Conservation (phyloP, 2,113 vertebrate genomes). For the Anas platyrhynchos region DNA sequence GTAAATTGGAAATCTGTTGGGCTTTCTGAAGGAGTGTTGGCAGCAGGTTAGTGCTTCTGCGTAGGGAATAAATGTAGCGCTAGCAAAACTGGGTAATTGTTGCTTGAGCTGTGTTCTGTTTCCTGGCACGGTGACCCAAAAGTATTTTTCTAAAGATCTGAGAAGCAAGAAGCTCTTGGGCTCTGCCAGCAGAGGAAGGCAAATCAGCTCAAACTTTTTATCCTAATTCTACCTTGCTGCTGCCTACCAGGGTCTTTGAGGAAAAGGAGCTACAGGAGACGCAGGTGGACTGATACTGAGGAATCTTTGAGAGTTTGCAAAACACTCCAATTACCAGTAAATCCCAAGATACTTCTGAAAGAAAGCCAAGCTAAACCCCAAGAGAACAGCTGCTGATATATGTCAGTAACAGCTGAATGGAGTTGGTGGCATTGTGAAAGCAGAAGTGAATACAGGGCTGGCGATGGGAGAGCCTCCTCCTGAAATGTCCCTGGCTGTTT, state of each 20-base stretch:
- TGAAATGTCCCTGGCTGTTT: background rate
- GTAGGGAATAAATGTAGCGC: background rate
- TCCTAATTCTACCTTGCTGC: constrained; percentile 8
- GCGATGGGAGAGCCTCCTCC: background rate
- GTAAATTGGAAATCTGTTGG: background rate
- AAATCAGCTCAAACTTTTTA: constrained; percentile 7
- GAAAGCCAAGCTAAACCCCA: constrained; percentile 10
- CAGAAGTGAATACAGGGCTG: background rate
- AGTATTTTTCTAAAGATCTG: constrained; percentile 20
- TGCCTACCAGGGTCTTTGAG: constrained; percentile 5
- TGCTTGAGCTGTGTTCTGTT: background rate
- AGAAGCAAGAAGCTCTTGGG: background rate
- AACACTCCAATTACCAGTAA: constrained; percentile 66
- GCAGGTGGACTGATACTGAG: constrained; percentile 42
- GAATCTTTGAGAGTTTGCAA: constrained; percentile 60
- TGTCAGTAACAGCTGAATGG: constrained; percentile 40
- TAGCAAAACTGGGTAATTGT: background rate
- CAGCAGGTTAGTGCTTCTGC: background rate
- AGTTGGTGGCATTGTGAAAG: constrained; percentile 19
- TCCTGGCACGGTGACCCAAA: background rate
- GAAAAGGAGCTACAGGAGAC: constrained; percentile 5
- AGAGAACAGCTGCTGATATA: constrained; percentile 25
- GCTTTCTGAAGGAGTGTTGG: background rate
- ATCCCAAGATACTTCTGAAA: constrained; percentile 38
- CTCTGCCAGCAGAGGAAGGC: background rate